These are phyloP conservation scores for Drosophila prolongata DNA, from an alignment of 2,888 invertebrate species.

Conservation along the genomic window DNA sequence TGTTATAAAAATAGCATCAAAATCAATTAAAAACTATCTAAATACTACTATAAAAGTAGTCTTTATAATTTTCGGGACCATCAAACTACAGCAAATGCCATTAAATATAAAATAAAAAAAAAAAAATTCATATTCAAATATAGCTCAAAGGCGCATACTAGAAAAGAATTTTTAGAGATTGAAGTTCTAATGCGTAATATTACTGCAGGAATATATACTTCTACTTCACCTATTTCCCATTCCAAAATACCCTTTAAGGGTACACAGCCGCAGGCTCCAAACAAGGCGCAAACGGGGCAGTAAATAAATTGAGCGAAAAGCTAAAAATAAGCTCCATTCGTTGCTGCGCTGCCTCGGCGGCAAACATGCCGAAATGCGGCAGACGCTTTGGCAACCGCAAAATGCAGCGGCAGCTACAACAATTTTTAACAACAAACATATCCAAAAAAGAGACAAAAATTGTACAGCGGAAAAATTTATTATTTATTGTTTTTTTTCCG, in stretches of 20 bases:
- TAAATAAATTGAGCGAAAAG: slow-evolving; percentile 34
- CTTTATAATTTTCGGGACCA: too few relatives aligned
- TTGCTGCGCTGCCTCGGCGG: slow-evolving; percentile 42
- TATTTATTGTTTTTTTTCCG: slow-evolving; percentile 58
- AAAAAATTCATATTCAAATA: too few relatives aligned
- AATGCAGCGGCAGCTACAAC: slow-evolving; percentile 29
- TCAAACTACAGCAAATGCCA: too few relatives aligned
- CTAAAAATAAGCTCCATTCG: slow-evolving; percentile 65
- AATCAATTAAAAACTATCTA: too few relatives aligned
- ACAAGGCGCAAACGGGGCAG: slow-evolving; percentile 2
- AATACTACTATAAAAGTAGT: too few relatives aligned
- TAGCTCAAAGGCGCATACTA: too few relatives aligned
- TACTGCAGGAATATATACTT: too few relatives aligned
- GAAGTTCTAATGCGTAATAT: too few relatives aligned
- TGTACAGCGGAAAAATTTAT: slow-evolving; percentile 42
- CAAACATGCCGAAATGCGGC: slow-evolving; percentile 49
- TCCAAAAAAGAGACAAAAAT: slow-evolving; percentile 14
- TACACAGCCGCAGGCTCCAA: slow-evolving; percentile 13
- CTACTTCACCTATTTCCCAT: background rate
- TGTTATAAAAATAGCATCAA: too few relatives aligned
- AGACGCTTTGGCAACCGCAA: slow-evolving; percentile 67
- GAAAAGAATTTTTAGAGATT: too few relatives aligned
- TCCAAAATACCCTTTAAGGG: background rate
- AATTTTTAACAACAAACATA: slow-evolving; percentile 8
- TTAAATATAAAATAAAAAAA: too few relatives aligned